Evolutionary conservation across 2,888 invertebrate species (phyloP).

Genomic region (Amphipoea lucens): DNA sequence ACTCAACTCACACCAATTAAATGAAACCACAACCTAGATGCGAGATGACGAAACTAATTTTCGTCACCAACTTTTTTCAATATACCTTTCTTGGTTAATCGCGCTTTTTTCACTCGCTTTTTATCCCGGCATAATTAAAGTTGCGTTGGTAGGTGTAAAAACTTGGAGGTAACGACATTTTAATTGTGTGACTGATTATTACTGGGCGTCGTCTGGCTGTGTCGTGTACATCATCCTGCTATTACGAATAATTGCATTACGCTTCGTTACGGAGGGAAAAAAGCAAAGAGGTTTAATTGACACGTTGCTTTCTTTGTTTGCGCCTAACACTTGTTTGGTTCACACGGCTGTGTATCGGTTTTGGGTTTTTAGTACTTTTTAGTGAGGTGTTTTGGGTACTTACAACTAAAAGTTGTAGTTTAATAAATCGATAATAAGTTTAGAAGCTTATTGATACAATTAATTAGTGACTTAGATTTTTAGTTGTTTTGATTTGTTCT

Average conservation of each 20-base stretch:
- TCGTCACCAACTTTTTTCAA: slow-evolving; percentile 59
- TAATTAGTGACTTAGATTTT: no score
- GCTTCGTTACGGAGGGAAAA: slow-evolving; percentile 89
- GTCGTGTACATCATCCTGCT: slow-evolving; percentile 88
- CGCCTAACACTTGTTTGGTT: slow-evolving; percentile 82
- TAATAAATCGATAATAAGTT: neutral
- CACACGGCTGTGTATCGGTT: slow-evolving; percentile 75
- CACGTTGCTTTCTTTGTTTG: slow-evolving; percentile 88
- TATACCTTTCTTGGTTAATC: slow-evolving; percentile 69
- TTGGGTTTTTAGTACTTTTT: slow-evolving; percentile 36
- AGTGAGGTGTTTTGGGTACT: slow-evolving; percentile 13
- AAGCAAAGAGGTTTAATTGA: slow-evolving; percentile 88
- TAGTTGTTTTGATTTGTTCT: no score
- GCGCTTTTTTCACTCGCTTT: slow-evolving; percentile 76
- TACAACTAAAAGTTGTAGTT: slow-evolving; percentile 5
- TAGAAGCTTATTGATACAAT: no score
- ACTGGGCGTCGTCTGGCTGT: slow-evolving; percentile 81
- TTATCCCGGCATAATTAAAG: slow-evolving; percentile 84
- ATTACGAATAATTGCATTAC: slow-evolving; percentile 90
- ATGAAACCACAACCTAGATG: neutral
- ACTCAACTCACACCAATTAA: neutral
- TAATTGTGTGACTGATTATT: slow-evolving; percentile 89
- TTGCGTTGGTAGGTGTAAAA: slow-evolving; percentile 87
- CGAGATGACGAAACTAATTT: neutral
- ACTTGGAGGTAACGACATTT: slow-evolving; percentile 88